Conservation (phyloP, 92 coral and sea anemone genomes). For the Ricordea florida region DNA sequence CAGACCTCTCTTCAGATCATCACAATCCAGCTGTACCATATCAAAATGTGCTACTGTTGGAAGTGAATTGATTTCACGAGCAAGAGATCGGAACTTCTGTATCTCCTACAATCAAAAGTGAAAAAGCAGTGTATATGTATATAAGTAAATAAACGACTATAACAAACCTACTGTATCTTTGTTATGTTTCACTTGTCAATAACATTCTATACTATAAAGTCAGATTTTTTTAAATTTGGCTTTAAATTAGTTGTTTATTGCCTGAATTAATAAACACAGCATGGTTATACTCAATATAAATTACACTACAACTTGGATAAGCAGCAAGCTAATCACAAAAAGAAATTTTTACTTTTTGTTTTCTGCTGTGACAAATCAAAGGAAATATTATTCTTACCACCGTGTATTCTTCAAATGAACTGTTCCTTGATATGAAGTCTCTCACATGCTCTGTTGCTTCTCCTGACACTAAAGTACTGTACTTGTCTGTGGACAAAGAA, state of each 20-base stretch:
- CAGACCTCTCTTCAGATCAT: slow-evolving; percentile 97
- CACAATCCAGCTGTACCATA: slow-evolving; percentile 98
- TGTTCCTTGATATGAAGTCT: slow-evolving; percentile 76
- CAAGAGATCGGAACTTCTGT: slow-evolving; percentile 84
- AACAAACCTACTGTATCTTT: too few relatives aligned
- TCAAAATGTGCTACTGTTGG: slow-evolving; percentile 95
- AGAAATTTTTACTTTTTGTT: neutral
- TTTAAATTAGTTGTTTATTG: too few relatives aligned
- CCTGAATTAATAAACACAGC: too few relatives aligned
- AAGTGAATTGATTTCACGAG: slow-evolving; percentile 85
- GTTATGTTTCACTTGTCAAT: too few relatives aligned
- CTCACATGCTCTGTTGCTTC: slow-evolving; percentile 76
- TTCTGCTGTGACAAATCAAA: neutral
- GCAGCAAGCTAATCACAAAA: too few relatives aligned
- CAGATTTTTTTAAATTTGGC: too few relatives aligned
- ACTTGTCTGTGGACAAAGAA: slow-evolving; percentile 95
- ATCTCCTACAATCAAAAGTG: slow-evolving; percentile 71
- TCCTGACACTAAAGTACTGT: slow-evolving; percentile 85
- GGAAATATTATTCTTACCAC: slow-evolving; percentile 44
- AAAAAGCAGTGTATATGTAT: neutral
- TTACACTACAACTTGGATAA: too few relatives aligned
- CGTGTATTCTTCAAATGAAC: slow-evolving; percentile 93
- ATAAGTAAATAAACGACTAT: neutral
- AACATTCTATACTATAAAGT: too few relatives aligned
- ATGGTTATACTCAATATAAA: too few relatives aligned